Evolutionary conservation across 2,888 invertebrate species (phyloP).

Genomic region (Drosophila meridionalis): DNA sequence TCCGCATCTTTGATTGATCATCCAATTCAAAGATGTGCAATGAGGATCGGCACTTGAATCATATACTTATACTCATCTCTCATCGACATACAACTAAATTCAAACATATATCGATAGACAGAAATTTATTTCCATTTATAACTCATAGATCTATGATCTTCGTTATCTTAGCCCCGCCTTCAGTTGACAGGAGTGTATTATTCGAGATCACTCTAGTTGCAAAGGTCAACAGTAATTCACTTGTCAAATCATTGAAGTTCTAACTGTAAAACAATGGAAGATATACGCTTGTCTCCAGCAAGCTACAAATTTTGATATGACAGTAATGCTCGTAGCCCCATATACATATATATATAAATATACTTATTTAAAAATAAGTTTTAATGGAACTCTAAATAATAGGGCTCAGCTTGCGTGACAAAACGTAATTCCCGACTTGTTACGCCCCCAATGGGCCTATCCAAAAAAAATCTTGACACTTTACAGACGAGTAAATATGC

Average conservation of each 20-base stretch:
- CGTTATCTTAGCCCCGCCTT: background rate
- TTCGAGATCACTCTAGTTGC: background rate
- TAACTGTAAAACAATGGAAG: background rate
- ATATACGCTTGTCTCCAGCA: background rate
- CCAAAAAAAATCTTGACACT: background rate
- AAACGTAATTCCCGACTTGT: background rate
- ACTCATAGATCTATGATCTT: background rate
- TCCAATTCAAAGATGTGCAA: background rate
- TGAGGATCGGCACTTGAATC: background rate
- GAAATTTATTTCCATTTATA: background rate
- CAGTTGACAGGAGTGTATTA: background rate
- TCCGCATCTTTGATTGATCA: background rate
- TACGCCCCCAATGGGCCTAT: background rate
- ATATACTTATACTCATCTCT: no score
- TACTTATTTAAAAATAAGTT: background rate
- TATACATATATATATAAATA: background rate
- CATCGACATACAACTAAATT: background rate
- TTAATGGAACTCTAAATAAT: conserved; percentile 1
- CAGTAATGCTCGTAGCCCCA: no score
- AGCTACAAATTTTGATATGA: background rate
- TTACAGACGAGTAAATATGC: background rate
- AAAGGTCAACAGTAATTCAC: background rate
- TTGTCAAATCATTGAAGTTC: background rate
- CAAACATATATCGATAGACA: background rate
- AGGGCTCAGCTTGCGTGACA: conserved; percentile 1